Conservation (phyloP, 2,797 vertebrate species). For the Chiloscyllium punctatum region DNA sequence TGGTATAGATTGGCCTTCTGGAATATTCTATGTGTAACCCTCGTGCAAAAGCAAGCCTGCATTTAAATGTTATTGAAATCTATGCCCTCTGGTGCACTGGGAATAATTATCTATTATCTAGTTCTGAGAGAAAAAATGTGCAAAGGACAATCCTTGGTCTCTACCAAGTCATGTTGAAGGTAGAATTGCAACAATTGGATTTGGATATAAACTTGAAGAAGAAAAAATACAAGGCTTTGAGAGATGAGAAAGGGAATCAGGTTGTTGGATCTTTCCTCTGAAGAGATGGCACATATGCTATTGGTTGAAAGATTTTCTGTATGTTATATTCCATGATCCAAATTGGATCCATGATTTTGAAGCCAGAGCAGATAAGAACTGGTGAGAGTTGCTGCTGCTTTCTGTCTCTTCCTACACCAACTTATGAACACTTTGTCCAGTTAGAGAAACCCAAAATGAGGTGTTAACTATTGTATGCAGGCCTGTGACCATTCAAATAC, state of each 20-base stretch:
- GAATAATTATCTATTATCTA: background rate
- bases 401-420: background rate
- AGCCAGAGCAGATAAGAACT: background rate
- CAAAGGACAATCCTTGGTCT: background rate
- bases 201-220: background rate
- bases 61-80: conserved; percentile 21
- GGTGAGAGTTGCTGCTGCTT: background rate
- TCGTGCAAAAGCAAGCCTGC: background rate
- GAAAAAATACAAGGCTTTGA: background rate
- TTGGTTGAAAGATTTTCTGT: background rate
- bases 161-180: background rate
- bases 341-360: background rate
- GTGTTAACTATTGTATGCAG: background rate
- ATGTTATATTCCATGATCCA: background rate
- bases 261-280: background rate
- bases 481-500: background rate
- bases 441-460: background rate
- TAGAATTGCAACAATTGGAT: background rate
- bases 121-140: background rate
- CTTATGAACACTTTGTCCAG: too few relatives aligned
- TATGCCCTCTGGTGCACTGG: background rate
- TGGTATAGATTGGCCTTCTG: background rate
- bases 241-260: background rate
- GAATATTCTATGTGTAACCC: background rate
- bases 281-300: background rate